These are phyloP conservation scores for Stegastes partitus DNA, from an alignment of 2,113 vertebrate genomes.

Conservation along the genomic window DNA sequence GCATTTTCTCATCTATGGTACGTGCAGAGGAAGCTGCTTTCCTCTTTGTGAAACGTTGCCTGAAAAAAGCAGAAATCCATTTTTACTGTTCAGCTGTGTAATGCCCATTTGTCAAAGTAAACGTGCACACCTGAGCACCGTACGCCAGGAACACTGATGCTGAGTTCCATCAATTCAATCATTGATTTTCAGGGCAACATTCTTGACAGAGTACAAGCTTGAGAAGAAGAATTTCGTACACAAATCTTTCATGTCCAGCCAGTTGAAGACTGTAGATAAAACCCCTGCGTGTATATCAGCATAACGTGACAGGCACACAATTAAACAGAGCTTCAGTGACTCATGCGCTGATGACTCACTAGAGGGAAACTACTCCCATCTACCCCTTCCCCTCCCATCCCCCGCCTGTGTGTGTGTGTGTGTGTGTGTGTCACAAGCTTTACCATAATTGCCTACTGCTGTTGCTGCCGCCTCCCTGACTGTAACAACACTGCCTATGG, in stretches of 20 bases:
- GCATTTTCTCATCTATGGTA: slow-evolving; percentile 35
- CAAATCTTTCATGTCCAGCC: slow-evolving; percentile 36
- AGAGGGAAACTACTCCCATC: slow-evolving; percentile 83
- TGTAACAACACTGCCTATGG: slow-evolving; percentile 70
- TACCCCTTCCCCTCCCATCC: slow-evolving; percentile 57
- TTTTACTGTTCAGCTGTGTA: slow-evolving; percentile 14
- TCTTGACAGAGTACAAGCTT: background rate
- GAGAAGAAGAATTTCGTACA: slow-evolving; percentile 10
- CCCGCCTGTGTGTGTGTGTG: slow-evolving; percentile 16
- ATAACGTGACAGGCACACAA: slow-evolving; percentile 83
- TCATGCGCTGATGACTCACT: slow-evolving; percentile 83
- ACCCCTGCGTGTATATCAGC: slow-evolving; percentile 70
- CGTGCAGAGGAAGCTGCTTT: slow-evolving; percentile 35
- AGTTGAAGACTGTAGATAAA: slow-evolving; percentile 60
- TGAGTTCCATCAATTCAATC: slow-evolving; percentile 12
- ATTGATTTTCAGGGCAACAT: slow-evolving; percentile 19
- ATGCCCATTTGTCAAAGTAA: background rate
- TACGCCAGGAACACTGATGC: background rate
- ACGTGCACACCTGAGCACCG: background rate
- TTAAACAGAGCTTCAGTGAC: slow-evolving; percentile 84
- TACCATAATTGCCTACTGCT: slow-evolving; percentile 76
- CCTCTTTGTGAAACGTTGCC: slow-evolving; percentile 14
- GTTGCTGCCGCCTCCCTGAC: slow-evolving; percentile 70
- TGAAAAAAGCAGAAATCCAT: slow-evolving; percentile 21
- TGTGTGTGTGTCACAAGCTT: slow-evolving; percentile 61